phyloP scores from a whole-genome alignment of 92 coral and sea anemone species.

The Blastomussa wellsi region DNA sequence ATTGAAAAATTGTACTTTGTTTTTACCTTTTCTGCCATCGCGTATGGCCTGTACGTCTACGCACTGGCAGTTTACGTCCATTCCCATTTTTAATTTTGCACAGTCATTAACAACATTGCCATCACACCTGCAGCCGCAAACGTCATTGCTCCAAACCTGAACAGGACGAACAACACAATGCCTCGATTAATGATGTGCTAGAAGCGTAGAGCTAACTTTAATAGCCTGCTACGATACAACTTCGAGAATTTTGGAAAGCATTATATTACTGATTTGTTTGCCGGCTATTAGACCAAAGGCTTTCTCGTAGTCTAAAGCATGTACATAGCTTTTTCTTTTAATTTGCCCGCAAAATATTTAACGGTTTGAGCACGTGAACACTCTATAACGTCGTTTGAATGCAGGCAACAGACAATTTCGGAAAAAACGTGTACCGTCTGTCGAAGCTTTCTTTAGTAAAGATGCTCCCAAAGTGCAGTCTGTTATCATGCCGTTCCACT shows the following conservation, averaged over 20 bases:
- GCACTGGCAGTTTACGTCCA: slow-evolving; percentile 34
- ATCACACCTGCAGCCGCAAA: slow-evolving; percentile 33
- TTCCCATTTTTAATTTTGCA: slow-evolving; percentile 9
- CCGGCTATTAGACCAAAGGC: background rate
- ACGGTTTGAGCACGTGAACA: background rate
- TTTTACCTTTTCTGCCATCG: background rate
- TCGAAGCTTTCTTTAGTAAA: background rate
- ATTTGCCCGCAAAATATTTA: too few species aligned
- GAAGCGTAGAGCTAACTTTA: background rate
- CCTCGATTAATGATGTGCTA: background rate
- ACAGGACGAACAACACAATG: background rate
- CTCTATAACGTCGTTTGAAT: background rate
- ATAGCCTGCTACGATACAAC: background rate
- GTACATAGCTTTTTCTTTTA: background rate
- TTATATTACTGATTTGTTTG: background rate
- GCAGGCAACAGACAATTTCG: background rate
- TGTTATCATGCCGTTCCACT: background rate
- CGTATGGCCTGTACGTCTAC: slow-evolving; percentile 31
- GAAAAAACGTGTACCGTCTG: background rate
- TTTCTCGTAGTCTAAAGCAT: background rate
- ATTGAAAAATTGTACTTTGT: too few species aligned
- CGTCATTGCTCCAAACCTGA: slow-evolving; percentile 42
- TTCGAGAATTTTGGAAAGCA: background rate
- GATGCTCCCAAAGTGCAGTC: background rate
- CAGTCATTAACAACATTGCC: slow-evolving; percentile 19